Conservation (phyloP, 2,888 invertebrate species). For the Geophilus truncorum region DNA sequence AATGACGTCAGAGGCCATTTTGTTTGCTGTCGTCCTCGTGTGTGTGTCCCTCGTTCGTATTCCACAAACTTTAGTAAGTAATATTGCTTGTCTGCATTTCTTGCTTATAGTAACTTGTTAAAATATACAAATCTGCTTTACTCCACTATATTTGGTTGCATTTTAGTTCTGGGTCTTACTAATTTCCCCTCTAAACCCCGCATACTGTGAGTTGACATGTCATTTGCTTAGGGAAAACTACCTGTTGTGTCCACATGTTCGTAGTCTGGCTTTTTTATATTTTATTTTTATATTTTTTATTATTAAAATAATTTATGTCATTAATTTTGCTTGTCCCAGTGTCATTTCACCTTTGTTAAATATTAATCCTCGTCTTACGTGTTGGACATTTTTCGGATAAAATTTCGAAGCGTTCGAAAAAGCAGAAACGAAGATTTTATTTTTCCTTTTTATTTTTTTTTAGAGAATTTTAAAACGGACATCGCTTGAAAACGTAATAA, state of each 20-base stretch:
- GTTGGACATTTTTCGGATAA: neutral
- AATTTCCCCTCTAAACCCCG: slow-evolving; percentile 20
- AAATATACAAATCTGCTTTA: neutral
- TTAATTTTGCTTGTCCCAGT: neutral
- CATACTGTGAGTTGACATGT: slow-evolving; percentile 27
- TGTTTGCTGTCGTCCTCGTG: slow-evolving; percentile 33
- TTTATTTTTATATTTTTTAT: neutral
- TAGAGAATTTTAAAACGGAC: neutral
- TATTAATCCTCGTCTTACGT: neutral
- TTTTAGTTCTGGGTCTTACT: slow-evolving; percentile 3
- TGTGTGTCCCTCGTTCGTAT: slow-evolving; percentile 28
- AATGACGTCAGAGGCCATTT: slow-evolving; percentile 30
- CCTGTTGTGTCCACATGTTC: slow-evolving; percentile 19
- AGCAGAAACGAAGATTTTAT: neutral
- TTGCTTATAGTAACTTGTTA: neutral
- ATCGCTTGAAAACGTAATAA: neutral
- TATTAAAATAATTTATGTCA: neutral
- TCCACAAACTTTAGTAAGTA: slow-evolving; percentile 22
- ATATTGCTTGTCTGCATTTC: neutral
- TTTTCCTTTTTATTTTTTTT: no score
- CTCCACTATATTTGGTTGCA: slow-evolving; percentile 9
- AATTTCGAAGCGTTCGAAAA: neutral
- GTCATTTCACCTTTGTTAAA: neutral
- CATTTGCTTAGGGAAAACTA: slow-evolving; percentile 23
- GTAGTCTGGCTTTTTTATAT: neutral